Evolutionary conservation across 2,797 vertebrate genomes (phyloP), one percentile per base, ranked within the genome.

Genomic region (Parauchenoglanis punctatus): DNA sequence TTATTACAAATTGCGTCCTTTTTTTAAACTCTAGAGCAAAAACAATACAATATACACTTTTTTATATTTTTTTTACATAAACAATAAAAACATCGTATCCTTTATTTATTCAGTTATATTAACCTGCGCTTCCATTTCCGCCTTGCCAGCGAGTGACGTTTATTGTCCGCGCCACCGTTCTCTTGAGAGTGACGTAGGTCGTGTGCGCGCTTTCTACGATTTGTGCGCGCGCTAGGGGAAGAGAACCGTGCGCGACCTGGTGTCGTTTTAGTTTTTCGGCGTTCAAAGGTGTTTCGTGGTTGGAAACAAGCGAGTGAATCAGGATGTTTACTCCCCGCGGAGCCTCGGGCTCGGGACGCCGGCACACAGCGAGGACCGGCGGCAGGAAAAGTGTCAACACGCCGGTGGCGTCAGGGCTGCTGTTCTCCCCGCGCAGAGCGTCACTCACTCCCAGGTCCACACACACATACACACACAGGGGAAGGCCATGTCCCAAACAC

Each of bases 351-450:
- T 94, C 95, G 65, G 93, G 91, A 54, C 96, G 95, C 85, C 88
- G 95, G 88, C 94, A 93, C 89, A 88, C 92, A 87, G 83, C 89
- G 87, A 90, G 94, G 23, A 83, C 86, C 35, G 13, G 93, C 25
- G 94, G 90, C 46, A 94, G 95, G 88, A 96, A 92, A 87, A 94
- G 92, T 86, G 65, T 94, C 70, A 90, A 92, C 76, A 88, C 91
- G 63, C 93, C 91, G 46, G 46, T 49, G 46, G 46, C 8, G 54
- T 25, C 78, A 12, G 91, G 92, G 0, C 91, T 95, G 25, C 92
- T 95, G 68, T 95, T 96, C 88, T 95, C 95, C 83, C 95, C 95
- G 58, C 92, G 94, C 7, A 94, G 95, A 88, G 92, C 93, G 20
- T 7, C 93, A 23, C 84, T 95, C 52, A 91, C 93, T 1, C 91